Base-by-base conservation (phyloP, 2,888 invertebrate species). In the Geophilus truncorum region DNA sequence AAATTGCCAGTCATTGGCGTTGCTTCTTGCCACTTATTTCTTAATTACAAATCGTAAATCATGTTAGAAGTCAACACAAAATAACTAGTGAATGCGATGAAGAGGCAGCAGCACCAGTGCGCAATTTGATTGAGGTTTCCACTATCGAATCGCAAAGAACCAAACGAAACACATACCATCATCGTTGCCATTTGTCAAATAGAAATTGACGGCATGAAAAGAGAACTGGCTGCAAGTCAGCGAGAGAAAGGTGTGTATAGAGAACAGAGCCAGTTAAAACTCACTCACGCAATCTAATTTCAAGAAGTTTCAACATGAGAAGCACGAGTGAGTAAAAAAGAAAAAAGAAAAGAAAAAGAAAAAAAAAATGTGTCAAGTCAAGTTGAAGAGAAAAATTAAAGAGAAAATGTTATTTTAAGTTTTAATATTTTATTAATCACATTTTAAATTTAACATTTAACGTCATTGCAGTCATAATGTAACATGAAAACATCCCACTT, bases 111-210 rank as follows among this genome's bases (percentile, higher is more conserved):
- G 12, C 10, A 5, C 70, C 70, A 25, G 70, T 70, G 70, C 70
- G 28, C 70, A 28, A 28, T 70, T 70, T 70, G 70, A 70, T 70
- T 70, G 70, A 70, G 70, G 25, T 28, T 70, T 70, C 70, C 70
- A 70, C 70, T 70, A 28, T 70, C 70, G 70, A 70, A 70, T 70
- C 70, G 51, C 51, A 28, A 45, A 70, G 70, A 70, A 70, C 28
- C 25, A 70, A 70, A 70, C 28, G 70, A 70, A 70, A 70, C 70
- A 70, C 28, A 70, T 28, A 70, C 70, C 70, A 70, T 70, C 28
- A 70, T 70, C 70, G 12, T 70, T 70, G 70, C 70, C 70, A 70
- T 70, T 70, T 70, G 70, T 70, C 70, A 70, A 70, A 70, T 70
- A 70, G 70, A 70, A 70, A 70, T 70, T 70, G 70, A 70, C 70